phyloP scores from a whole-genome alignment of 37 sponge, comb jelly and placozoan genomes.

The Geodia barretti region DNA sequence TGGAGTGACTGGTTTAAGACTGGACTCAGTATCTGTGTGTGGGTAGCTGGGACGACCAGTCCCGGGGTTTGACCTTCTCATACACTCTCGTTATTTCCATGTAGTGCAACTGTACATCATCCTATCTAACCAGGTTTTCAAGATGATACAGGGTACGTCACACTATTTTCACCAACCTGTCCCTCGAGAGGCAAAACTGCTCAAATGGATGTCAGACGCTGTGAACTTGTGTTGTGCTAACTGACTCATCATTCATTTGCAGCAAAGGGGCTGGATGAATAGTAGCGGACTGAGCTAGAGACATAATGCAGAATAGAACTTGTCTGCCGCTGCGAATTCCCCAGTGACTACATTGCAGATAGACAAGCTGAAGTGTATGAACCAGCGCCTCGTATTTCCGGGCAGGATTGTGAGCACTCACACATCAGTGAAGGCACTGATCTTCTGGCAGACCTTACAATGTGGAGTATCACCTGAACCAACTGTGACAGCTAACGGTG shows the following conservation, averaged over 20 bases:
- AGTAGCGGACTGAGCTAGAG: neutral
- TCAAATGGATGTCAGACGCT: neutral
- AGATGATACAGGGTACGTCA: neutral
- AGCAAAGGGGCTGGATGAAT: neutral
- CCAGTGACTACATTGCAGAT: neutral
- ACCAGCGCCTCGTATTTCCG: neutral
- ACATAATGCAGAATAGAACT: neutral
- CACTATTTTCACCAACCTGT: neutral
- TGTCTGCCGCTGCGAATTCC: neutral
- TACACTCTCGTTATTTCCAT: neutral
- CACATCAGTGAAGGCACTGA: neutral
- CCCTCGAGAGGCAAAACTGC: neutral
- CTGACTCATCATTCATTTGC: too few relatives aligned
- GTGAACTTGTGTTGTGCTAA: too few relatives aligned
- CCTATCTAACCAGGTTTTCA: neutral
- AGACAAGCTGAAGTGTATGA: neutral
- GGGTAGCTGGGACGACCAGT: neutral
- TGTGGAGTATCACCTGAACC: neutral
- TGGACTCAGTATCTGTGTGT: neutral
- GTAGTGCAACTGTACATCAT: neutral
- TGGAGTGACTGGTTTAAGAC: neutral
- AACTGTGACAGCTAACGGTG: neutral
- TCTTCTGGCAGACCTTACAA: neutral
- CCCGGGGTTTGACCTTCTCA: neutral
- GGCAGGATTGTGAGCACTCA: neutral